Evolutionary conservation across 2,888 invertebrate genomes (phyloP), one percentile per base, ranked within the genome.

Genomic region (Anthoptus insignis): DNA sequence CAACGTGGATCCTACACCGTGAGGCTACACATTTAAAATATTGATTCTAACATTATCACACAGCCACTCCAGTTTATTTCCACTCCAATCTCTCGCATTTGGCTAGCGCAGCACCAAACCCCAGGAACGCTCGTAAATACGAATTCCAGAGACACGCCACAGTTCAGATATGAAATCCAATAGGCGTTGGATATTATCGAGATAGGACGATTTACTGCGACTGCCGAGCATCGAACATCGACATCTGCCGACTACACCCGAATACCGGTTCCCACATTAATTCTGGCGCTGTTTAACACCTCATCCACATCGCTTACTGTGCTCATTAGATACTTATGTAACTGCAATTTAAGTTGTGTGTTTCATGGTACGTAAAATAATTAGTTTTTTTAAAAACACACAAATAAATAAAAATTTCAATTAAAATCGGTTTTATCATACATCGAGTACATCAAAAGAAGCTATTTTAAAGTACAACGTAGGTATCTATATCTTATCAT

Each of bases 51-150:
- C n/a, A n/a, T n/a, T n/a, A 13, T 16, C 39, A 14, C 14, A 4
- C 39, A 2, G 1, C 3, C 16, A 39, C 39, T 39, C 39, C 14
- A 39, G 3, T 45, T 45, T 22, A 52, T 27, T 29, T 5, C 13
- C 29, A 11, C 29, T 6, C 16, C 52, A 52, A 16, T 29, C n/a
- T 21, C 53, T 24, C 24, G 16, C 53, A 56, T 65, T 49, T 39
- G 32, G 34, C 39, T 45, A 22, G 58, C 54, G 34, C 52, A 50
- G 19, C 50, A 39, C 13, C 14, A 21, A 14, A 27, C 37, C 52
- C 57, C 57, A 58, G 52, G 47, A 29, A 53, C 37, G 47, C 21
- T 63, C 66, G 61, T 66, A 66, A 66, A 66, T 59, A 66, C 66
- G 47, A 66, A 66, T 66, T 63, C 61, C 24, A 49, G 49, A 53